Evolutionary conservation across 2,113 vertebrate genomes (phyloP).

Genomic region (Carlito syrichta): DNA sequence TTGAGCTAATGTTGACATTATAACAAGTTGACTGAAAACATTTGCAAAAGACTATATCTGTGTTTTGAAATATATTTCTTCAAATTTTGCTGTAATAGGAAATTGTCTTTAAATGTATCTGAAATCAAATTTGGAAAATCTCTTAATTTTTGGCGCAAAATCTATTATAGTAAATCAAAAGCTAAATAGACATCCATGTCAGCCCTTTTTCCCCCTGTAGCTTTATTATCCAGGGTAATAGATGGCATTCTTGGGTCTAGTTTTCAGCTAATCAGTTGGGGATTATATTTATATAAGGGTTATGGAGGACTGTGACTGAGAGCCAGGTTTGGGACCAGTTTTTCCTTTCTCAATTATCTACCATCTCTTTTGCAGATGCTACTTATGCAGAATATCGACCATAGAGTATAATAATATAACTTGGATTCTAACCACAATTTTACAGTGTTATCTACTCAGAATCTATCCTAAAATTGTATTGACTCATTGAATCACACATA

Average conservation of each 20-base stretch:
- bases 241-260: background rate
- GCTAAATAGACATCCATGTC: background rate
- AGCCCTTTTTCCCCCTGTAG: too few relatives aligned
- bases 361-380: background rate
- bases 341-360: background rate
- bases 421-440: background rate
- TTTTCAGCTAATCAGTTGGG: background rate
- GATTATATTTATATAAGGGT: background rate
- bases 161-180: background rate
- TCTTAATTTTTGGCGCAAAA: background rate
- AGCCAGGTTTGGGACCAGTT: background rate
- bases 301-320: background rate
- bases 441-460: background rate
- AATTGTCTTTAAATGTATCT: constrained; percentile 24
- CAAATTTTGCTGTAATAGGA: constrained; percentile 35
- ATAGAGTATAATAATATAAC: background rate
- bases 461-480: constrained; percentile 7
- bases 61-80: constrained; percentile 15
- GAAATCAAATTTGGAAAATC: background rate
- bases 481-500: background rate
- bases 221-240: background rate
- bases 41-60: background rate
- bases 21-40: background rate
- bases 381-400: background rate
- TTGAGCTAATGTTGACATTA: constrained; percentile 39